Base-by-base conservation (phyloP, 2,797 vertebrate species). In the Cichlasoma orientale region DNA sequence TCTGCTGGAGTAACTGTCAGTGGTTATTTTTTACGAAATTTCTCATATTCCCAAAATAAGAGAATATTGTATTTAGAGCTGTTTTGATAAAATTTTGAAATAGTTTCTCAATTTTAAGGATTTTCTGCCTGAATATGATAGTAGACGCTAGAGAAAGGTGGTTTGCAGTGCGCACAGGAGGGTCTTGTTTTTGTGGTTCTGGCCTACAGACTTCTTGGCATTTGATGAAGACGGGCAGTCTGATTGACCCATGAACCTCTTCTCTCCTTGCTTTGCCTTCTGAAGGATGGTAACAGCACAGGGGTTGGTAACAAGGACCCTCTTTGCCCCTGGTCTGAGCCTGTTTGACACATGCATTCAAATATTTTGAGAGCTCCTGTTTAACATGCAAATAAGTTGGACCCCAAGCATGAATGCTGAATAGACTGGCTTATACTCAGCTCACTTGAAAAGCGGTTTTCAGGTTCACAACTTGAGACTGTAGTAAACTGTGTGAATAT, bases 321-420 rank as follows among this genome's bases (percentile, higher is more conserved):
- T 54, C 47, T 78, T 41, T 13, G 70, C 54, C 58, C 52, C 14
- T 29, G 12, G 50, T n/a, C 71, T 72, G 7, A 78, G 77, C 69
- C 76, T 85, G 86, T 83, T 85, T 87, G 86, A 89, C 86, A 82
- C 78, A 76, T 18, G 58, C 63, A 79, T 88, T 92, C 84, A 86
- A 72, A 38, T 75, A 69, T 72, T 86, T 81, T 77, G 88, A 89
- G 77, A 82, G 83, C 73, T 75, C 41, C 74, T 7, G 5, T 83
- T 91, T 89, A 83, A 89, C 78, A 89, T 93, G 91, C 80, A 85
- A 87, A 91, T 91, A 63, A 80, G 79, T 52, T 33, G 27, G 66
- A 84, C 72, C 47, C 80, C 8, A 9, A 54, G 73, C 44, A 50
- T 52, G 53, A 56, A 71, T 53, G 58, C 68, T 76, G 53, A 82